Evolutionary conservation across 2,113 vertebrate species (phyloP).

Genomic region (Carettochelys insculpta): DNA sequence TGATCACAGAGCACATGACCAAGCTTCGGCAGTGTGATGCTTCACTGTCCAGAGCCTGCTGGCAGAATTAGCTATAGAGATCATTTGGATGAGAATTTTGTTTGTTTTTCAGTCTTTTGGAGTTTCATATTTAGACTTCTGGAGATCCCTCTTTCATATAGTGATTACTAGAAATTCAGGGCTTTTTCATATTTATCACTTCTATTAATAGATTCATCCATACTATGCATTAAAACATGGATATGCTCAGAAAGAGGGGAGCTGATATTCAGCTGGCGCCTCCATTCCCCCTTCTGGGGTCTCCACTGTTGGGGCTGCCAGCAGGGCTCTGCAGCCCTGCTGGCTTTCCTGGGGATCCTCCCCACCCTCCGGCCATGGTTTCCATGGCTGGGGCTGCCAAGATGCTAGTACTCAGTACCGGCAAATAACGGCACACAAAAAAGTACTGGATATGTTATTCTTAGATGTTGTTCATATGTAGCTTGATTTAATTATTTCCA

Average conservation of each 20-base stretch:
- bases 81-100: rapidly evolving
- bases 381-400: no score
- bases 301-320: no score
- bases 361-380: no score
- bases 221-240: background rate
- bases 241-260: no score
- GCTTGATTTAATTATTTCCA: background rate
- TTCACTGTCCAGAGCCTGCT: background rate
- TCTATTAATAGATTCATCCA: background rate
- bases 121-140: background rate
- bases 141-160: background rate
- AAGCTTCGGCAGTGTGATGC: background rate
- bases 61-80: background rate
- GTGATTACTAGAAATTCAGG: background rate
- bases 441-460: slow-evolving; percentile 10
- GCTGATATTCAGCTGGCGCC: no score
- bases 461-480: background rate
- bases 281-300: no score
- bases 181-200: background rate
- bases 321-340: no score
- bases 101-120: background rate
- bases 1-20: background rate
- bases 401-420: no score
- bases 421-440: no score
- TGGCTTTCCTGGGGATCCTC: no score